Evolutionary conservation across 2,888 invertebrate species (phyloP), one percentile per base, ranked within the genome.

Genomic region (Polydrusus cervinus): DNA sequence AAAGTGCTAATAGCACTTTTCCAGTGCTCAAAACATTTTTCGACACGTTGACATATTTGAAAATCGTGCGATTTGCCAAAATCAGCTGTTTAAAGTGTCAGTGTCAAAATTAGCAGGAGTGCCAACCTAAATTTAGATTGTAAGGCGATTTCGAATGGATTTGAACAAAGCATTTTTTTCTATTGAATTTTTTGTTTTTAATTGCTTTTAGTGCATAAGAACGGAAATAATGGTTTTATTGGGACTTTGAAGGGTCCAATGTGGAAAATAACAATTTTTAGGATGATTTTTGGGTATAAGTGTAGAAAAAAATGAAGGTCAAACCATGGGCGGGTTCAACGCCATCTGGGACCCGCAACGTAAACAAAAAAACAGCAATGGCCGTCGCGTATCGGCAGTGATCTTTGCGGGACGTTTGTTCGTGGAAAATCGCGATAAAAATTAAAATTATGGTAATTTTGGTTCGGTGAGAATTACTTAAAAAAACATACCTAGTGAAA

Each of bases 401-500:
- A 83, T 84, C 82, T 84, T 82, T 81, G 84, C 81, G 81, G 81
- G 79, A 78, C 80, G 80, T 45, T 60, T 72, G 49, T 69, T 18
- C 74, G 65, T 69, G 62, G 60, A 71, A 61, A 77, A 70, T 78
- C 75, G 68, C 67, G 79, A 80, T 77, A 78, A 78, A 80, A 81
- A 80, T 80, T 81, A 80, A 81, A 85, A 87, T 85, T 85, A 88
- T 88, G 89, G 84, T 87, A 88, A 89, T 89, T 89, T 88, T 89
- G 87, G 86, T 86, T 89, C 90, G 90, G 89, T 91, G 90, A 91
- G 89, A 89, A 87, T 89, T 88, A 87, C 87, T 88, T 77, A 76
- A 70, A 72, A 75, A 66, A 75, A 75, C 75, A 77, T 34, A n/a
- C n/a, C n/a, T n/a, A 74, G 55, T 60, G 64, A 68, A 75, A 75